Conservation (phyloP, 2,797 vertebrate species). For the Rhinoraja longicauda region DNA sequence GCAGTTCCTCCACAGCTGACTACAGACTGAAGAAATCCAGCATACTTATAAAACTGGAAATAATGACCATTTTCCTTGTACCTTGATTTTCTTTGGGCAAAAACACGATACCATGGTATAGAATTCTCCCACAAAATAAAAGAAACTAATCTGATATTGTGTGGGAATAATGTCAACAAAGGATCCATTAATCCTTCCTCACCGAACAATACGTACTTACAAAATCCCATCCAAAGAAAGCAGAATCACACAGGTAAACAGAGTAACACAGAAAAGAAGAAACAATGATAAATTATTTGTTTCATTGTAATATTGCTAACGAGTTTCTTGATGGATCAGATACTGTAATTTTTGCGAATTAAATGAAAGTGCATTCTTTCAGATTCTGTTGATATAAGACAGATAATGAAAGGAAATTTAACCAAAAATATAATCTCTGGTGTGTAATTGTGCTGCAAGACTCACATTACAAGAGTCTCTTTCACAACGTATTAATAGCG, state of each 20-base stretch:
- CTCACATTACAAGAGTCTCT: slow-evolving; percentile 42
- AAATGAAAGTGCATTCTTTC: background rate
- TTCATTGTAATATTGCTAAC: background rate
- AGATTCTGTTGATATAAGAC: slow-evolving; percentile 41
- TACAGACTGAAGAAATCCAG: background rate
- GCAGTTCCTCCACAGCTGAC: background rate
- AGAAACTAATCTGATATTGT: slow-evolving; percentile 25
- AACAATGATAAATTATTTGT: background rate
- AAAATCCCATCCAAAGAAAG: slow-evolving; percentile 31
- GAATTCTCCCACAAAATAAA: background rate
- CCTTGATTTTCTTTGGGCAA: background rate
- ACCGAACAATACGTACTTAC: background rate
- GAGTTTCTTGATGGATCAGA: background rate
- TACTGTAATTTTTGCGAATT: background rate
- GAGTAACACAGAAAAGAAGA: background rate
- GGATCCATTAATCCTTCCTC: background rate
- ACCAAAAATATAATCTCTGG: slow-evolving; percentile 42
- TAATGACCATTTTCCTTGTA: background rate
- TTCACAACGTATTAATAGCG: slow-evolving; percentile 47
- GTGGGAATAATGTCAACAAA: slow-evolving; percentile 4
- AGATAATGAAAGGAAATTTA: slow-evolving; percentile 42
- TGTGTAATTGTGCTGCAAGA: slow-evolving; percentile 47
- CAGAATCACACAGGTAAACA: background rate
- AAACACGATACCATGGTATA: slow-evolving; percentile 6
- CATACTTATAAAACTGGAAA: background rate